A percentile compares a stretch with the other conserved stretches of the same genome.
Evolutionary conservation across 2,888 invertebrate species (phyloP).

Genomic region (Machimus rusticus): DNA sequence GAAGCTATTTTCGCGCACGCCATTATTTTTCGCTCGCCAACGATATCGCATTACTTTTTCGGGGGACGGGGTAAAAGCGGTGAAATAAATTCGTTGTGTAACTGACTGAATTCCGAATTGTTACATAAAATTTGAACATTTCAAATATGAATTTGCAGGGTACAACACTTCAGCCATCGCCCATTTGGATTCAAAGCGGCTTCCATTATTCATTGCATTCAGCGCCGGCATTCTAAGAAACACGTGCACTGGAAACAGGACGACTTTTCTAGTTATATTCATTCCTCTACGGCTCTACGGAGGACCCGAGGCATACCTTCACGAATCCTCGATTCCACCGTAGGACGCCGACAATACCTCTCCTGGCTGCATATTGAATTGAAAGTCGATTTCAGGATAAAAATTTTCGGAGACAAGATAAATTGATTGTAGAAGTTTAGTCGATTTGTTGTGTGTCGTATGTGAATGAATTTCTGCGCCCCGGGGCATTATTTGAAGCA

Average conservation of each 20-base stretch:
- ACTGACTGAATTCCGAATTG: conserved; percentile 17
- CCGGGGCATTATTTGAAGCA: conserved; percentile 33
- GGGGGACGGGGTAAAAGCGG: neutral
- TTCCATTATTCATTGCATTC: conserved; percentile 41
- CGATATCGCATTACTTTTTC: neutral
- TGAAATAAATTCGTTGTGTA: conserved; percentile 15
- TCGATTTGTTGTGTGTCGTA: conserved; percentile 46
- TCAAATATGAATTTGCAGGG: conserved; percentile 37
- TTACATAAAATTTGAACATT: conserved; percentile 34
- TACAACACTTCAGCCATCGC: conserved; percentile 5
- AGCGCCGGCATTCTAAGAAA: conserved; percentile 36
- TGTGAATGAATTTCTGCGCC: conserved; percentile 44
- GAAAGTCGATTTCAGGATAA: conserved; percentile 46
- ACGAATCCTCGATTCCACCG: conserved; percentile 40
- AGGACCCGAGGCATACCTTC: conserved; percentile 38
- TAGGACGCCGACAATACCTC: conserved; percentile 40
- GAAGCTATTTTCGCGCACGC: neutral
- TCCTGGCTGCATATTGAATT: conserved; percentile 44
- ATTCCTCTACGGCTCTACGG: neutral
- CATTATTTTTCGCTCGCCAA: neutral
- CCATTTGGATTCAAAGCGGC: conserved; percentile 36
- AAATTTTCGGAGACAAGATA: conserved; percentile 45
- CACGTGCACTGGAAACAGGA: conserved; percentile 41
- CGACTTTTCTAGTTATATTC: conserved; percentile 24
- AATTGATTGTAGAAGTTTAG: conserved; percentile 46